Percentiles rank a stretch among this genome's conserved stretches.
Conservation (phyloP, 2,113 vertebrate species). For the Arenaria interpres region DNA sequence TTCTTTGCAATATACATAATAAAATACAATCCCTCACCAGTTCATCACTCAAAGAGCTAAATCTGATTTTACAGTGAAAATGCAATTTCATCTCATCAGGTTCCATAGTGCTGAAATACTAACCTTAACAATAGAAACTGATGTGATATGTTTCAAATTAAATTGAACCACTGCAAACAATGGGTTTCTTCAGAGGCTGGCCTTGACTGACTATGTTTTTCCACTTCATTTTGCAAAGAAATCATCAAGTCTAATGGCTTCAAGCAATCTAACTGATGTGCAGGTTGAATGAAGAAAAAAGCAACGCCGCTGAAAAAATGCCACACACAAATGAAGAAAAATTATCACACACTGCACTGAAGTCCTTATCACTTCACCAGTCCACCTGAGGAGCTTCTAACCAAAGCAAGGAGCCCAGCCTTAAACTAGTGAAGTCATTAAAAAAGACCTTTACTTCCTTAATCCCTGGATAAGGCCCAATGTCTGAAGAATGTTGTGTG, state of each 20-base stretch:
- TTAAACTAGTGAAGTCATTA: neutral
- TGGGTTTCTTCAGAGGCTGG: constrained; percentile 13
- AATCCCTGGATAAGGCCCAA: neutral
- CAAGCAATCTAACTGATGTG: constrained; percentile 6
- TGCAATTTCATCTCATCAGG: constrained; percentile 55
- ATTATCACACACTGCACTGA: neutral
- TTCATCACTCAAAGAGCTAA: constrained; percentile 55
- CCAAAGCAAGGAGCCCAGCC: neutral
- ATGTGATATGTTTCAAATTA: constrained; percentile 54
- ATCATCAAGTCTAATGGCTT: constrained; percentile 52
- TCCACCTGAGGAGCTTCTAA: neutral
- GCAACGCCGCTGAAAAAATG: neutral
- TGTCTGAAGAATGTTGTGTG: neutral
- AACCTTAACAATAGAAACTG: constrained; percentile 44
- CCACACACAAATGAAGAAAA: neutral
- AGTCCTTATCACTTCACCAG: neutral
- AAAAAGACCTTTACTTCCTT: neutral
- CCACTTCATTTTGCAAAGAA: constrained; percentile 59
- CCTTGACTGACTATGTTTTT: constrained; percentile 52
- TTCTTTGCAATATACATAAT: constrained; percentile 15
- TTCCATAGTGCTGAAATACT: constrained; percentile 34
- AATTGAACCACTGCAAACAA: constrained; percentile 59
- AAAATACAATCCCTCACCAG: constrained; percentile 38
- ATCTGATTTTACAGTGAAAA: constrained; percentile 57
- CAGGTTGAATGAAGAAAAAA: constrained; percentile 30